These are phyloP conservation scores for Chloebia gouldiae DNA, from an alignment of 2,113 vertebrate species.

Conservation along the genomic window DNA sequence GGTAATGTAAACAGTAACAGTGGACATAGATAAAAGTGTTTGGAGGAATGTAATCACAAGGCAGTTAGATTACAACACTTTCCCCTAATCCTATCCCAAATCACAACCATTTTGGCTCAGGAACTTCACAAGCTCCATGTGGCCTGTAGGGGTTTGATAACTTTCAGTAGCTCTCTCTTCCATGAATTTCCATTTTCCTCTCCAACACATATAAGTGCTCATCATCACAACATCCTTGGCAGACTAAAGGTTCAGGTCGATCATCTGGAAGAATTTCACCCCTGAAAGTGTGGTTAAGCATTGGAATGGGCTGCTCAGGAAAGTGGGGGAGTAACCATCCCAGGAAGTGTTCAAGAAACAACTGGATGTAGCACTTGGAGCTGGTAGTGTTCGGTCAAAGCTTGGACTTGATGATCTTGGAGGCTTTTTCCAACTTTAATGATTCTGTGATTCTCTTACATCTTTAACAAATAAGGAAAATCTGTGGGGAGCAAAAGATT, in stretches of 20 bases:
- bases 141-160: not conserved
- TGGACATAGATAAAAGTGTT: not conserved
- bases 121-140: not conserved
- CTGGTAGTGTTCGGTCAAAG: not conserved
- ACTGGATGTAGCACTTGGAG: no score
- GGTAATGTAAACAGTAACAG: not conserved
- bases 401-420: not conserved
- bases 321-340: not conserved
- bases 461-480: not conserved
- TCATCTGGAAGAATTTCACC: not conserved
- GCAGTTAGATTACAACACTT: not conserved
- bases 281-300: not conserved
- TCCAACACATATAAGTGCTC: not conserved
- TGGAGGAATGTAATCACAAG: not conserved
- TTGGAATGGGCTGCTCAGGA: not conserved
- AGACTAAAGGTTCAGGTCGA: not conserved
- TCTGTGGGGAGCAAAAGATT: not conserved
- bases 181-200: not conserved
- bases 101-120: not conserved
- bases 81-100: not conserved
- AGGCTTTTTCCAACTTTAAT: not conserved
- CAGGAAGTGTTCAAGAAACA: rapidly evolving
- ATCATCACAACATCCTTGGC: not conserved
- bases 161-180: not conserved
- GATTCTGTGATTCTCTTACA: not conserved